phyloP scores from a whole-genome alignment of 2,888 invertebrate species.

The Pachydiplax longipennis region DNA sequence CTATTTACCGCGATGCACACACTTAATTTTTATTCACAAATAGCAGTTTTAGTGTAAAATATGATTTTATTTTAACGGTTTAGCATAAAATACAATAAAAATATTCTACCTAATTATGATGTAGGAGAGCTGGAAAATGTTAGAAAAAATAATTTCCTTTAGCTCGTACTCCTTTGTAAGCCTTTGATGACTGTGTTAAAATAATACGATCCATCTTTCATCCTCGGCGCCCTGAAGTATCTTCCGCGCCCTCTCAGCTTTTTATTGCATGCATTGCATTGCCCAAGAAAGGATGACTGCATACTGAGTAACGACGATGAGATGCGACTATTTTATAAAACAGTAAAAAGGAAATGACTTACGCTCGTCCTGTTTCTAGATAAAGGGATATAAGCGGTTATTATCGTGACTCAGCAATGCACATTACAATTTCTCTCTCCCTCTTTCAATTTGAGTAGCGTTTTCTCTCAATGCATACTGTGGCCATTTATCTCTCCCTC shows the following conservation, averaged over 20 bases:
- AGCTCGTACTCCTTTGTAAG: too few species aligned
- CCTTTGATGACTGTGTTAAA: too few species aligned
- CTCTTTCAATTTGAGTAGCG: neutral
- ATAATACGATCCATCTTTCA: too few species aligned
- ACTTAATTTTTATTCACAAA: too few species aligned
- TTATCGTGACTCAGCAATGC: neutral
- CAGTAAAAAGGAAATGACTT: neutral
- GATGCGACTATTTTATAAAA: neutral
- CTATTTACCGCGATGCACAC: too few species aligned
- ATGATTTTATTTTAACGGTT: too few species aligned
- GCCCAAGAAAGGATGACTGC: neutral
- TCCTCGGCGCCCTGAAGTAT: too few species aligned
- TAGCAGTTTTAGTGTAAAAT: too few species aligned
- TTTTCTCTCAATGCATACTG: neutral
- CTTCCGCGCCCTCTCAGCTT: neutral
- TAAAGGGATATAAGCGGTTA: neutral
- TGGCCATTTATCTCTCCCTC: neutral
- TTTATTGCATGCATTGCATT: neutral
- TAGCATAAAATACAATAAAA: too few species aligned
- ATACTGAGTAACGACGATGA: neutral
- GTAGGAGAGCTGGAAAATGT: too few species aligned
- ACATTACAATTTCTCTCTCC: neutral
- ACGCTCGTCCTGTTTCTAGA: neutral
- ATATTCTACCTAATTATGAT: too few species aligned
- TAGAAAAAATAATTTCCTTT: too few species aligned